Evolutionary conservation across 2,113 vertebrate species (phyloP).

Genomic region (Ammospiza caudacuta): DNA sequence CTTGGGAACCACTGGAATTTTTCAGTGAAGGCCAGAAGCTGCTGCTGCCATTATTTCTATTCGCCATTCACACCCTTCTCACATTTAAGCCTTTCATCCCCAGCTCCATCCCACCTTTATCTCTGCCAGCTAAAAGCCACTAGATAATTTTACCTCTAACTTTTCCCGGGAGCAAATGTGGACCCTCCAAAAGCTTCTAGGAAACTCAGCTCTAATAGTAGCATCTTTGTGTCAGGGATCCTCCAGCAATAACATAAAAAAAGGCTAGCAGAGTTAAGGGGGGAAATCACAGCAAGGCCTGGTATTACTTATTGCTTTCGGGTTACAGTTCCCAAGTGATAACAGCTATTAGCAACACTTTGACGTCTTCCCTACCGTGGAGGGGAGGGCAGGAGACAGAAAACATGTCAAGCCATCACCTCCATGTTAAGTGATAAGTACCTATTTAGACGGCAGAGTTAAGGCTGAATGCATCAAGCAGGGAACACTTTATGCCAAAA

Average conservation of each 20-base stretch:
- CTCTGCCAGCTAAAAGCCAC: constrained; percentile 41
- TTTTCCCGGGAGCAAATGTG: neutral
- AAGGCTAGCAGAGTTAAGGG: constrained; percentile 21
- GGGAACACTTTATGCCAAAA: constrained; percentile 65
- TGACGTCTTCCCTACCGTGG: constrained; percentile 68
- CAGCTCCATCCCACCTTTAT: constrained; percentile 13
- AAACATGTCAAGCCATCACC: constrained; percentile 75
- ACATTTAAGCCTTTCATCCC: constrained; percentile 41
- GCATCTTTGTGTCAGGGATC: constrained; percentile 33
- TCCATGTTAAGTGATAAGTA: constrained; percentile 79
- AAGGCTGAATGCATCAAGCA: constrained; percentile 71
- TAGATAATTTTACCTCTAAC: constrained; percentile 27
- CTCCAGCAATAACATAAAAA: constrained; percentile 34
- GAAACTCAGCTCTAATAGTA: constrained; percentile 34
- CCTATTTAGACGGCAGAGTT: constrained; percentile 75
- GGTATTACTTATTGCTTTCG: constrained; percentile 68
- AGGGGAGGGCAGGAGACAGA: constrained; percentile 72
- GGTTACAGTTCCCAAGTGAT: constrained; percentile 76
- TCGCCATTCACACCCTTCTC: constrained; percentile 12
- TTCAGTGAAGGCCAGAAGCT: neutral
- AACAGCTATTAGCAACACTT: constrained; percentile 79
- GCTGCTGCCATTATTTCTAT: constrained; percentile 13
- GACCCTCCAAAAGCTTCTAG: constrained; percentile 38
- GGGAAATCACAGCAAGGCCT: constrained; percentile 42
- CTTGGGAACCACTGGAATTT: neutral